Evolutionary conservation across 2,113 vertebrate genomes (phyloP).

Genomic region (Lamprologus ornatipinnis): DNA sequence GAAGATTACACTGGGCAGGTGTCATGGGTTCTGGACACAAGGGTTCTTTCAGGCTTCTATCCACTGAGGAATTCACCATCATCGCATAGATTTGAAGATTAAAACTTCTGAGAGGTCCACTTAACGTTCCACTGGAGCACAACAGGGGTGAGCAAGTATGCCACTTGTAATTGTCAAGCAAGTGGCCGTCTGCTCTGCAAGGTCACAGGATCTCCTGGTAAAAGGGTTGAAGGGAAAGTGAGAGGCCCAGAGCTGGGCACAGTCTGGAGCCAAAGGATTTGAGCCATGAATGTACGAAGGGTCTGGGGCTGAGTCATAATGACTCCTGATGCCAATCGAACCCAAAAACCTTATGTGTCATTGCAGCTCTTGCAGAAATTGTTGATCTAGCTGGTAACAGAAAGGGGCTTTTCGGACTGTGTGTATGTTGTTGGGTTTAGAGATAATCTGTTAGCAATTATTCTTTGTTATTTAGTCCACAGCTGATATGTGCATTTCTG

Average conservation of each 20-base stretch:
- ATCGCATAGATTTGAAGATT: slow-evolving; percentile 62
- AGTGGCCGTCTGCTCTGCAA: slow-evolving; percentile 1
- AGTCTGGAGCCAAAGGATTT: slow-evolving; percentile 16
- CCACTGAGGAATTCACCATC: slow-evolving; percentile 45
- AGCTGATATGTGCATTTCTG: background rate
- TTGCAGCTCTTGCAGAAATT: slow-evolving; percentile 1
- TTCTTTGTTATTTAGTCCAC: background rate
- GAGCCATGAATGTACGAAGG: slow-evolving; percentile 25
- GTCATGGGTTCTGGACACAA: slow-evolving; percentile 25
- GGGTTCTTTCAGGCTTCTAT: slow-evolving; percentile 32
- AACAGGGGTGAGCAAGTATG: slow-evolving; percentile 21
- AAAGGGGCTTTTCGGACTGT: background rate
- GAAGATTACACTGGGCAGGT: slow-evolving; percentile 44
- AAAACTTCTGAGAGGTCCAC: slow-evolving; percentile 50
- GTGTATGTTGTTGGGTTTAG: background rate
- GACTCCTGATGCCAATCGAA: slow-evolving; percentile 24
- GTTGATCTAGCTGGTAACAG: slow-evolving; percentile 1
- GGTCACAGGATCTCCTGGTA: slow-evolving; percentile 29
- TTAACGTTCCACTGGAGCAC: slow-evolving; percentile 29
- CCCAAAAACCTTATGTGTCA: slow-evolving; percentile 44
- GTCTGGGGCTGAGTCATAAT: slow-evolving; percentile 37
- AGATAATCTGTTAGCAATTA: background rate
- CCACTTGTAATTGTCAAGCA: slow-evolving; percentile 54
- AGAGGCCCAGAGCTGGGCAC: slow-evolving; percentile 9
- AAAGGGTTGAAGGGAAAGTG: background rate